Percentiles rank a stretch among this genome's conserved stretches.
phyloP scores from a whole-genome alignment of 2,113 vertebrate genomes.

The Hypanus sabinus region DNA sequence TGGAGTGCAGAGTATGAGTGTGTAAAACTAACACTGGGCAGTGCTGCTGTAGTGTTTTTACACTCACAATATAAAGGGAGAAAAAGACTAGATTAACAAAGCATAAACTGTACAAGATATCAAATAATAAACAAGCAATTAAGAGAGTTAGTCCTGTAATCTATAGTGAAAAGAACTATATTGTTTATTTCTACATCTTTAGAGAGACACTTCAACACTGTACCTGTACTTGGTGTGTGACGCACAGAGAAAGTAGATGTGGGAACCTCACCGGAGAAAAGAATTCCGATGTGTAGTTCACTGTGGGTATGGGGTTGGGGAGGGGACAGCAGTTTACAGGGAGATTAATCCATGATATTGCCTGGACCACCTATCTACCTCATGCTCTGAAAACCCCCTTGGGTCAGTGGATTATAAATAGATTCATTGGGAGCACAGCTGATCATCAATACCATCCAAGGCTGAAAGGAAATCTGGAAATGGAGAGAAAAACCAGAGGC shows the following conservation, averaged over 20 bases:
- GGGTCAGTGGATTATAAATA: neutral
- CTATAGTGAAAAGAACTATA: neutral
- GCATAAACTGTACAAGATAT: neutral
- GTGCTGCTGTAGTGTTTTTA: neutral
- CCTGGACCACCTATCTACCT: neutral
- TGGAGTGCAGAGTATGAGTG: neutral
- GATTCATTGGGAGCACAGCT: neutral
- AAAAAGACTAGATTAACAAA: neutral
- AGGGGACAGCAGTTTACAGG: neutral
- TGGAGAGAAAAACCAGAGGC: neutral
- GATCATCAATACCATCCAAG: neutral
- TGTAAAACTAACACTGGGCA: neutral
- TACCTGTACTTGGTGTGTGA: too few species aligned
- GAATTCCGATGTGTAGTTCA: neutral
- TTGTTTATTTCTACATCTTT: neutral
- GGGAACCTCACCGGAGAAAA: neutral
- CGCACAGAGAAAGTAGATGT: neutral
- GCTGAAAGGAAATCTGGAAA: neutral
- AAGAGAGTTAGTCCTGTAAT: neutral
- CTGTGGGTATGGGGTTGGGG: too few species aligned
- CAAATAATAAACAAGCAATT: neutral
- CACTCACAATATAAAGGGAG: neutral
- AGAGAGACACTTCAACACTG: neutral
- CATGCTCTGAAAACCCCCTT: neutral
- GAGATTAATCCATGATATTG: neutral